Percentiles rank a stretch among this genome's conserved stretches.
Conservation (phyloP, 2,113 vertebrate genomes). For the Narcine bancroftii region DNA sequence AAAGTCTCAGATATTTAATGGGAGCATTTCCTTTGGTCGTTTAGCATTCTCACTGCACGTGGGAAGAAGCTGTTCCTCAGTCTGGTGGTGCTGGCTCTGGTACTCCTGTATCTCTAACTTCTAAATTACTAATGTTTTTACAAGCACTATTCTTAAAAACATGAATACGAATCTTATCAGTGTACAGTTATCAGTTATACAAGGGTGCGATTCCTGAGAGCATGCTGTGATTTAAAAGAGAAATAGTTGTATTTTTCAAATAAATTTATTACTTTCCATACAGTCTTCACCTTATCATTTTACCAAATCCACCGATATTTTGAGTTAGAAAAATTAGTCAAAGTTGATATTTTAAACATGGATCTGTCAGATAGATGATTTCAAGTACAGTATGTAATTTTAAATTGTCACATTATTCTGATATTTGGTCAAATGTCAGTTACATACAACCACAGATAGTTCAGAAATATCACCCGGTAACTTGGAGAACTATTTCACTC, state of each 20-base stretch:
- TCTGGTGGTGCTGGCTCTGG: no score
- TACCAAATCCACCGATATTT: not conserved
- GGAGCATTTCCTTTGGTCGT: no score
- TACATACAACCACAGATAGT: conserved; percentile 1
- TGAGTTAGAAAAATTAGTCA: not conserved
- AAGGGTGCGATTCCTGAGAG: no score
- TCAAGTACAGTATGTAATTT: not conserved
- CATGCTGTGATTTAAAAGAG: conserved; percentile 28
- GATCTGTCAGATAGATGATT: not conserved
- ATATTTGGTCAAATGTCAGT: conserved; percentile 11
- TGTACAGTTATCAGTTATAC: no score
- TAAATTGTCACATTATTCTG: not conserved
- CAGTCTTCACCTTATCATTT: not conserved
- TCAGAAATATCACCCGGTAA: conserved; percentile 17
- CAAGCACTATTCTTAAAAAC: not conserved
- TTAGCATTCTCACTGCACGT: no score
- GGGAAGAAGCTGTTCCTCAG: no score
- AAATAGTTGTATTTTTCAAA: conserved; percentile 16
- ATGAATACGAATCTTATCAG: not conserved
- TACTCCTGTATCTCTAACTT: no score
- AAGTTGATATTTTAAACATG: not conserved
- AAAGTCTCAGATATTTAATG: no score
- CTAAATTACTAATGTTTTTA: no score
- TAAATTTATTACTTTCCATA: not conserved
- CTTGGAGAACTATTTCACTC: conserved; percentile 14